Percentiles rank a stretch among this genome's conserved stretches.
Conservation (phyloP, 2,888 invertebrate genomes). For the Liodrosophila aerea region DNA sequence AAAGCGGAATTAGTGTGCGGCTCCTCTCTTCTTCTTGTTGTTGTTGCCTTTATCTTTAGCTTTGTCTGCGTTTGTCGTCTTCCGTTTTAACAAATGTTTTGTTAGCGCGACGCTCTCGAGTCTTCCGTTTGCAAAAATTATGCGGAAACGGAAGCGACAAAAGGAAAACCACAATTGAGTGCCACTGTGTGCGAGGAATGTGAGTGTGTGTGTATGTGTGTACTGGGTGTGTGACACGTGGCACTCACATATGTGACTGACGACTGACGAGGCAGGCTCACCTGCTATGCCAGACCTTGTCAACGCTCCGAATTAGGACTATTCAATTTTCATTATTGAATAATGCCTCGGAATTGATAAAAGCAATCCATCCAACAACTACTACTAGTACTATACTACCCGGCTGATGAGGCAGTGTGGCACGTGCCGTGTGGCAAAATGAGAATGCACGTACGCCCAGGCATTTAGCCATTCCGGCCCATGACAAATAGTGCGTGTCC, state of each 20-base stretch:
- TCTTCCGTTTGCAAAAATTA: slow-evolving; percentile 70
- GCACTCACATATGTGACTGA: slow-evolving; percentile 33
- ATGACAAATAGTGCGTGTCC: slow-evolving; percentile 64
- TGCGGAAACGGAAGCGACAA: slow-evolving; percentile 79
- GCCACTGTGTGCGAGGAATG: slow-evolving; percentile 34
- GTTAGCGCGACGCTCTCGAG: slow-evolving; percentile 63
- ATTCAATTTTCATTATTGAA: slow-evolving; percentile 80
- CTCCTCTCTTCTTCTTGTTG: neutral
- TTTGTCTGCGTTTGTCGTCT: slow-evolving; percentile 69
- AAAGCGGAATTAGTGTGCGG: slow-evolving; percentile 52
- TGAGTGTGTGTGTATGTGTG: slow-evolving; percentile 4
- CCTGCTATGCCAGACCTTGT: slow-evolving; percentile 45
- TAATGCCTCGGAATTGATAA: slow-evolving; percentile 65
- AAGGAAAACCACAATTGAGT: slow-evolving; percentile 80
- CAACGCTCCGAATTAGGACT: slow-evolving; percentile 66
- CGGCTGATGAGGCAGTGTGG: slow-evolving; percentile 40
- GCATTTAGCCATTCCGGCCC: slow-evolving; percentile 2
- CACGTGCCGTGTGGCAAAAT: slow-evolving; percentile 53
- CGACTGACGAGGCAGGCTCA: slow-evolving; percentile 26
- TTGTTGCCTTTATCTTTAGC: neutral
- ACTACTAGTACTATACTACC: slow-evolving; percentile 9
- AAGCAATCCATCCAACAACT: slow-evolving; percentile 49
- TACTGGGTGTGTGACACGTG: slow-evolving; percentile 12
- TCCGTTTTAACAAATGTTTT: slow-evolving; percentile 75
- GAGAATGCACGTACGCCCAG: slow-evolving; percentile 49